Base-by-base conservation (phyloP, 2,797 vertebrate genomes). In the Sebastes kiyomatsui region DNA sequence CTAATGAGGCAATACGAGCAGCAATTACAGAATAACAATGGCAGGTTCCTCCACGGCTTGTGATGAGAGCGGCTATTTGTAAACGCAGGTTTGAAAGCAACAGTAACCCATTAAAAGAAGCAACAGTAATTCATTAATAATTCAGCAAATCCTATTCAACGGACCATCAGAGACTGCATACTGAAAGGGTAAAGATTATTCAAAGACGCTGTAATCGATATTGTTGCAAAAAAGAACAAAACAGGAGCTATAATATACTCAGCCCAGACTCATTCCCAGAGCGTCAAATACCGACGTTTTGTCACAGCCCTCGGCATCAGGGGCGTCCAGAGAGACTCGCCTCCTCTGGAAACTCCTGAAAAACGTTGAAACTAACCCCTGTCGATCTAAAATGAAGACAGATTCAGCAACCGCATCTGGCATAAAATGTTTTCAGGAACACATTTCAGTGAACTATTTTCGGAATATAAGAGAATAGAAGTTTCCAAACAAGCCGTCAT, bases 1-100 rank as follows among this genome's bases (percentile, higher is more conserved):
- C 56, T 87, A 87, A 88, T 88, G 78, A 90, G 84, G 68, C 75
- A 60, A 77, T 79, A 71, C 4, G 10, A 78, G 61, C 75, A 59
- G 87, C 86, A 87, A 80, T 80, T 86, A 83, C 62, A 77, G 75
- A 54, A 69, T 33, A 82, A 81, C 74, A 73, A 66, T 22, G 20
- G 33, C 38, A 7, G 25, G 20, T 56, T 32, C 42, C 42, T 72
- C 23, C 18, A 30, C 38, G 27, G 68, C n/a, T 27, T 28, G 20
- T 35, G 68, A 81, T 60, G 60, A 68, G 52, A 67, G 71, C 55
- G 66, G 69, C 25, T 67, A 61, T 55, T 74, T 74, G 58, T 80
- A 77, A 74, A 81, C 25, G 73, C 33, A 16, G 30, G 20, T 82
- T 75, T 82, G 33, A 77, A 81, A 75, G 76, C 70, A 75, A 65